Conservation (phyloP, 2,797 vertebrate genomes). For the Petrocephalus schoutedeni region DNA sequence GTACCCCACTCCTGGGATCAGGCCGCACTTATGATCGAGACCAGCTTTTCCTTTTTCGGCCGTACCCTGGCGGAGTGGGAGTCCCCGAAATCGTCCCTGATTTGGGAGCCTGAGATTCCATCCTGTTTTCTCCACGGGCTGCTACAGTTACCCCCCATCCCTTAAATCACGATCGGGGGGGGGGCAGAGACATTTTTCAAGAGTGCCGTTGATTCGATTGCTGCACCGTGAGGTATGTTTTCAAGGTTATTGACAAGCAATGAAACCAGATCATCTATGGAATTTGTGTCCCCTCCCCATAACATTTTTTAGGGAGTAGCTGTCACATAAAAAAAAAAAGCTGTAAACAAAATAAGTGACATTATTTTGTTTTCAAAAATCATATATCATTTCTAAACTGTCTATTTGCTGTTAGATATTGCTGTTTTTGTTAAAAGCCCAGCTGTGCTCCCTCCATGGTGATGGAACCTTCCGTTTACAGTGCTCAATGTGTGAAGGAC, state of each 20-base stretch:
- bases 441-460: neutral
- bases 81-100: neutral
- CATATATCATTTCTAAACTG: neutral
- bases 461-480: neutral
- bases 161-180: conserved; percentile 2
- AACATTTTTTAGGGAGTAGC: neutral
- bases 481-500: neutral
- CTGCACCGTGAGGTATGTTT: neutral
- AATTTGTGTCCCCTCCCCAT: neutral
- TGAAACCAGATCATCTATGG: neutral
- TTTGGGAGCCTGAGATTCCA: neutral
- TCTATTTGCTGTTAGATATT: neutral
- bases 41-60: neutral
- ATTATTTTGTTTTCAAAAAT: too few relatives aligned
- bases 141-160: neutral
- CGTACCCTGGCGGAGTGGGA: neutral
- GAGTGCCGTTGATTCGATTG: neutral
- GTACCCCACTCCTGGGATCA: neutral
- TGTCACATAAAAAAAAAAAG: neutral
- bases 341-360: neutral
- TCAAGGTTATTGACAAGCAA: neutral
- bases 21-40: neutral
- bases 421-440: neutral
- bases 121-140: neutral
- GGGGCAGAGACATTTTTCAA: neutral